Percentiles rank a stretch among this genome's conserved stretches.
Conservation (phyloP, 1,140 invertebrate species). For the Zaprionus lachaisei region DNA sequence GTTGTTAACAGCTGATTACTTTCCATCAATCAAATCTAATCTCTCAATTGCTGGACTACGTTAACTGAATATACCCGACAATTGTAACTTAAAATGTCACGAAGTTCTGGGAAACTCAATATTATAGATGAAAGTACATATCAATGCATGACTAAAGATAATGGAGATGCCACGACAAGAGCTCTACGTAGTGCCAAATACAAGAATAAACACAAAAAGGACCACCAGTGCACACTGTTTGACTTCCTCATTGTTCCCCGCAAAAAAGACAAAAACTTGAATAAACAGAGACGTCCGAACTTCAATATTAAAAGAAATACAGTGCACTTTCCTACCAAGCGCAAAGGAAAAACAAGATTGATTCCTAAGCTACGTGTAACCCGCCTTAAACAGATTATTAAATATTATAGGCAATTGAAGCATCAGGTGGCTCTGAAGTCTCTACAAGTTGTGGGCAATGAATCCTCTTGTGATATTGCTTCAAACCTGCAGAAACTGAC, state of each 20-base stretch:
- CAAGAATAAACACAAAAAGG: conserved; percentile 58
- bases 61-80: not conserved
- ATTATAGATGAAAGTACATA: conserved; percentile 49
- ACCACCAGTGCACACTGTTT: conserved; percentile 43
- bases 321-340: conserved; percentile 26
- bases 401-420: conserved; percentile 33
- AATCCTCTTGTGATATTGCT: not conserved
- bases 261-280: conserved; percentile 28
- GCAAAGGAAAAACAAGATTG: conserved; percentile 65
- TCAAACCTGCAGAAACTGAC: conserved; percentile 19
- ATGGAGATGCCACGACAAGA: not conserved
- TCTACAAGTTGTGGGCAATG: not conserved
- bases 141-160: conserved; percentile 31
- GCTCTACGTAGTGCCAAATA: conserved; percentile 63
- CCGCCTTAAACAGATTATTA: conserved; percentile 59
- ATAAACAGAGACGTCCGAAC: conserved; percentile 17
- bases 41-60: not conserved
- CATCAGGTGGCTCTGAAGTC: no score
- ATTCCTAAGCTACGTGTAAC: conserved; percentile 47
- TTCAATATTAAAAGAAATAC: conserved; percentile 27
- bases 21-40: not conserved
- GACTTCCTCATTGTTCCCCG: conserved; percentile 58
- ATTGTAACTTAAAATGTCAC: conserved; percentile 34
- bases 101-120: conserved; percentile 55
- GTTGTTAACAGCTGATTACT: not conserved